Percentiles rank a stretch among this genome's conserved stretches.
Conservation (phyloP, 2,113 vertebrate species). For the Ariopsis seemanni region DNA sequence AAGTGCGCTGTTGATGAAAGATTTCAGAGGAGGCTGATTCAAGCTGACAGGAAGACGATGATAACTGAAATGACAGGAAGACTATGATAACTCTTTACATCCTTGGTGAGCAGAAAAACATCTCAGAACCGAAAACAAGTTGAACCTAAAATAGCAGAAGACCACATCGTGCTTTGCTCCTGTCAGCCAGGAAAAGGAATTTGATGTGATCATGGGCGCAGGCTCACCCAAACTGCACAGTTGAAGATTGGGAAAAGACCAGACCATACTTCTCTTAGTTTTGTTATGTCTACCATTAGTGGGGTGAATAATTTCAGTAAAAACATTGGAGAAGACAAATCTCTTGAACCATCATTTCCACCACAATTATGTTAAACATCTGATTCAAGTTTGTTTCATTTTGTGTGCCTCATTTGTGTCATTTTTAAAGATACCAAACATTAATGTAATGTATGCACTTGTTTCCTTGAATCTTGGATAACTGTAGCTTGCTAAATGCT, state of each 20-base stretch:
- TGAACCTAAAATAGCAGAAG: background rate
- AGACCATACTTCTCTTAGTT: background rate
- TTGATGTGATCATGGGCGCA: too few species aligned
- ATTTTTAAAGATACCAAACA: background rate
- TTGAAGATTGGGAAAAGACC: background rate
- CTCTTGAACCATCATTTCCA: too few species aligned
- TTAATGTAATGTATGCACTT: background rate
- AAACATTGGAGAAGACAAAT: too few species aligned
- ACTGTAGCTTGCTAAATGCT: background rate
- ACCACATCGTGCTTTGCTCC: background rate
- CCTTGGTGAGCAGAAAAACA: background rate
- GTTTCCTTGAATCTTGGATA: background rate
- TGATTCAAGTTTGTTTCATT: background rate
- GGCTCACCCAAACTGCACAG: background rate
- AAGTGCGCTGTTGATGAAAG: background rate
- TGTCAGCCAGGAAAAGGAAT: background rate
- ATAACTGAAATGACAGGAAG: background rate
- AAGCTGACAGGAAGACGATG: too few species aligned
- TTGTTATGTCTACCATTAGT: background rate
- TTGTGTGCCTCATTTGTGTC: background rate
- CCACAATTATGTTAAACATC: background rate
- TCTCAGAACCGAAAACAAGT: background rate
- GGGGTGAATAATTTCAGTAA: background rate
- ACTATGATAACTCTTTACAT: background rate
- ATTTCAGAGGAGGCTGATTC: too few species aligned